Base-by-base conservation (phyloP, 2,888 invertebrate species). In the Augochlorella aurata region DNA sequence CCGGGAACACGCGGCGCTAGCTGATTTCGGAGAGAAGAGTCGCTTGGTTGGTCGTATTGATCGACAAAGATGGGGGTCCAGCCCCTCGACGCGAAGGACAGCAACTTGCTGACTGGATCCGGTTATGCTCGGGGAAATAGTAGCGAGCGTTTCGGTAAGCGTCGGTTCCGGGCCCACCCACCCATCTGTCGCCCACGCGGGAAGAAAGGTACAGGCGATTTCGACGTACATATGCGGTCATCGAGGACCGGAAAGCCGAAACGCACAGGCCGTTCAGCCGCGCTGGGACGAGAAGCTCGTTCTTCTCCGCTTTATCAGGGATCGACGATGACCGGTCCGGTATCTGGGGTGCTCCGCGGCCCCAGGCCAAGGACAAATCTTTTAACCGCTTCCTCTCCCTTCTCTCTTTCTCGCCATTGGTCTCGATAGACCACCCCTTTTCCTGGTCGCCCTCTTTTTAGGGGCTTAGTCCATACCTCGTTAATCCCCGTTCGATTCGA, bases 31-130 rank as follows among this genome's bases (percentile, higher is more conserved):
- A 79, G 88, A 72, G 85, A 87, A 85, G 82, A 85, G 88, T 79
- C 77, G 74, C 68, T 78, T 21, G 82, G 80, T 38, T 67, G 45
- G 85, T 87, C 68, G 90, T 92, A 92, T 92, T 92, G 92, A 92
- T 92, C 92, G 89, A 85, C 85, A 85, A 89, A 90, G 89, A 90
- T 90, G 89, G 90, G 70, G 90, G 80, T 82, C 90, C 89, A 90
- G 88, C 88, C 87, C 89, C 89, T 85, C 85, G 85, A 87, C 80
- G 82, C 89, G 89, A 88, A 88, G 89, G 87, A 90, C 88, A 85
- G 85, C 84, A 84, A 87, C 90, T 89, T 86, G 90, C 86, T 88
- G 91, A 87, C 85, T 86, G 85, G 85, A 88, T 85, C 86, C 87
- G 81, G 81, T 85, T 87, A 78, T 79, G 79, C 69, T 77, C 77